Evolutionary conservation across 2,113 vertebrate genomes (phyloP).

Genomic region (Acrocephalus arundinaceus): DNA sequence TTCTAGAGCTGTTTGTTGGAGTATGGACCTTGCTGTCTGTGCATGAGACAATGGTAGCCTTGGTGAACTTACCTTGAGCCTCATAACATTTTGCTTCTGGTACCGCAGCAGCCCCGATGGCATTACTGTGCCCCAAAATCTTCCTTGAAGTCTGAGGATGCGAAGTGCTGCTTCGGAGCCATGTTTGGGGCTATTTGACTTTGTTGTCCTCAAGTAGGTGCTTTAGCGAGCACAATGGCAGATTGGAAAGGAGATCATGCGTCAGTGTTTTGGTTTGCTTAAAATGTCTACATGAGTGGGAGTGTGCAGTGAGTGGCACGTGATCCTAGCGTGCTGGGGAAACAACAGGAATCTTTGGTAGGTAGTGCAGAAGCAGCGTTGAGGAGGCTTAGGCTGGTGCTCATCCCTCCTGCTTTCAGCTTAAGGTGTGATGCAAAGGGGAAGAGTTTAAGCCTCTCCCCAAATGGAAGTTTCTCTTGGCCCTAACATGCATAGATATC

Average conservation of each 20-base stretch:
- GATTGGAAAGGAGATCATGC: neutral
- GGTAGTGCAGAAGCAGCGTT: neutral
- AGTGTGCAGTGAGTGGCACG: neutral
- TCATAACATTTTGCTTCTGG: fast-evolving
- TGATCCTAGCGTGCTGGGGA: neutral
- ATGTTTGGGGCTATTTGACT: neutral
- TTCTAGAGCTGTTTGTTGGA: neutral
- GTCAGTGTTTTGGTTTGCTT: neutral
- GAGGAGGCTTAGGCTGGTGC: neutral
- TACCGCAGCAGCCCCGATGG: fast-evolving
- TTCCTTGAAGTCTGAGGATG: neutral
- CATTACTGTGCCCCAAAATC: neutral
- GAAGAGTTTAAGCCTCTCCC: neutral
- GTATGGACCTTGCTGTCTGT: neutral
- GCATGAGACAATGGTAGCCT: neutral
- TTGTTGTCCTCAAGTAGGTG: neutral
- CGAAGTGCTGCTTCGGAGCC: neutral
- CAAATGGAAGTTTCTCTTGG: neutral
- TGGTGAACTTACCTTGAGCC: neutral
- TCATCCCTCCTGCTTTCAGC: neutral
- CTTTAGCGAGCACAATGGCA: neutral
- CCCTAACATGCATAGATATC: neutral
- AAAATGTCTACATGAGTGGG: neutral
- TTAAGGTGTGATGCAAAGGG: neutral
- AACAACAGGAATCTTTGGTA: neutral